A percentile compares a stretch with the other conserved stretches of the same genome.
These are phyloP conservation scores for Chouioia cunea DNA, from an alignment of 2,888 invertebrate genomes.

Conservation along the genomic window DNA sequence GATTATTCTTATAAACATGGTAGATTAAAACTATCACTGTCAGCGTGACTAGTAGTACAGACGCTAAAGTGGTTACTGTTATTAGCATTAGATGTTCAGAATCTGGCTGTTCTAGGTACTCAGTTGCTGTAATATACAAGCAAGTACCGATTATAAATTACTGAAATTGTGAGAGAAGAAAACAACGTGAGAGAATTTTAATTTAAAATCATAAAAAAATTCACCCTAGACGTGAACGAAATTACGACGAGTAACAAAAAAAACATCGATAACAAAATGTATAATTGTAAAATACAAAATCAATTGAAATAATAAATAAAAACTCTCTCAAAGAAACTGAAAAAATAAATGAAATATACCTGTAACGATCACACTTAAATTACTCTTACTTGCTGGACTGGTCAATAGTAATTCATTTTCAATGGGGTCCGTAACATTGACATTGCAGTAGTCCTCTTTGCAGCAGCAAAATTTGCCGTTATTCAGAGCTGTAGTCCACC, in stretches of 20 bases:
- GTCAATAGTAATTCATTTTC: conserved; percentile 55
- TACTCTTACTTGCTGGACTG: conserved; percentile 54
- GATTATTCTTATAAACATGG: conserved; percentile 56
- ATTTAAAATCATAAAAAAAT: conserved; percentile 20
- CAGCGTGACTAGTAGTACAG: conserved; percentile 56
- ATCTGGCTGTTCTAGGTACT: conserved; percentile 61
- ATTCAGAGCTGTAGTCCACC: conserved; percentile 73
- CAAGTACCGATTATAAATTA: conserved; percentile 7
- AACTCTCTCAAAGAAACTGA: conserved; percentile 4
- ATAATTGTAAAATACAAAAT: neutral
- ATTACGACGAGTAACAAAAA: no score
- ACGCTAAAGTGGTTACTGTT: conserved; percentile 54
- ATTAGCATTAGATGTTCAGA: conserved; percentile 60
- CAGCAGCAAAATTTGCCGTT: conserved; percentile 88
- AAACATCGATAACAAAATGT: neutral
- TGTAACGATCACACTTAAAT: conserved; percentile 48
- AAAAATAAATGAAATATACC: conserved; percentile 42
- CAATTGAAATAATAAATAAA: neutral
- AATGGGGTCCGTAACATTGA: conserved; percentile 70
- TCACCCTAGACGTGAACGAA: no score
- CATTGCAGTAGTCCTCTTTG: conserved; percentile 82
- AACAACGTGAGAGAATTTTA: neutral
- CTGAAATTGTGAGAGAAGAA: neutral
- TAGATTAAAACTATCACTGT: conserved; percentile 57
- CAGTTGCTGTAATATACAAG: conserved; percentile 54